Evolutionary conservation across 2,797 vertebrate genomes (phyloP).

Genomic region (Trachops cirrhosus): DNA sequence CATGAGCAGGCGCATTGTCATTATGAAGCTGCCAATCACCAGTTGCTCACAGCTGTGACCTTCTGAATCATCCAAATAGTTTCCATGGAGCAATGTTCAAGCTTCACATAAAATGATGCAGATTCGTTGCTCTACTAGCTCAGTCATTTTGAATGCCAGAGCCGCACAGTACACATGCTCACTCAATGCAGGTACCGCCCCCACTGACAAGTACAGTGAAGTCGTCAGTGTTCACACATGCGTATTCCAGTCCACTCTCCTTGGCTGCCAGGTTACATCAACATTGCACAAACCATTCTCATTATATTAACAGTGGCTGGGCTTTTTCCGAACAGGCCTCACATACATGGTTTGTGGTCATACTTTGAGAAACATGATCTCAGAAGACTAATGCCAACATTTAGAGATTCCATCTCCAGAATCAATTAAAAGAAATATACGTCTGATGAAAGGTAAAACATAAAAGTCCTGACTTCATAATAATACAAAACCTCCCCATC

Average conservation of each 20-base stretch:
- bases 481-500: background rate
- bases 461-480: background rate
- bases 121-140: background rate
- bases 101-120: background rate
- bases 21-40: background rate
- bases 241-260: background rate
- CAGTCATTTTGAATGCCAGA: background rate
- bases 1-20: background rate
- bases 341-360: background rate
- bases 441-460: background rate
- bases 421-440: background rate
- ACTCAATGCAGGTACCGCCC: background rate
- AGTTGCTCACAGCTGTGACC: background rate
- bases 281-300: background rate
- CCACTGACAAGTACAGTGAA: background rate
- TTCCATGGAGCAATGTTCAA: background rate
- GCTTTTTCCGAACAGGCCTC: background rate
- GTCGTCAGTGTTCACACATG: background rate
- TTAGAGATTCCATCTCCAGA: background rate
- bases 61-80: background rate
- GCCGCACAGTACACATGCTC: background rate
- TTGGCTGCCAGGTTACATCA: background rate
- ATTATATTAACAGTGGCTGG: background rate
- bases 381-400: background rate
- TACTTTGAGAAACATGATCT: background rate